Percentiles rank a stretch among this genome's conserved stretches.
phyloP scores from a whole-genome alignment of 2,113 vertebrate genomes.

The Erpornis zantholeuca region DNA sequence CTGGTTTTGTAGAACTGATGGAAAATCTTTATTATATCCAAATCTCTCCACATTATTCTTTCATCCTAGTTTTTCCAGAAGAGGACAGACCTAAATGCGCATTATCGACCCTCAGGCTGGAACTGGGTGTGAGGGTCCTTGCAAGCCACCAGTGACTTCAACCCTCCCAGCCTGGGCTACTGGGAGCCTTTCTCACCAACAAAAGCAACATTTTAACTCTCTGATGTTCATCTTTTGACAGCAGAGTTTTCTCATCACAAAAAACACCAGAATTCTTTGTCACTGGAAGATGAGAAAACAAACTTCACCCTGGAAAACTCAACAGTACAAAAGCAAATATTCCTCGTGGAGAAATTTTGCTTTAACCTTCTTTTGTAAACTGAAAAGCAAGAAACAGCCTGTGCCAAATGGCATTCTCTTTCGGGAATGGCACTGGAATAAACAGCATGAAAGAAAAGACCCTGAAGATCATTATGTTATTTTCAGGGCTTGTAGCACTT shows the following conservation, averaged over 20 bases:
- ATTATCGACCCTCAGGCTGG: neutral
- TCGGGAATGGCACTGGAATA: neutral
- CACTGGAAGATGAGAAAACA: neutral
- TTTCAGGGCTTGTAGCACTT: neutral
- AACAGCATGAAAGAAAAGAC: neutral
- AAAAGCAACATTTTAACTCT: neutral
- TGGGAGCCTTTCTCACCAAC: too few relatives aligned
- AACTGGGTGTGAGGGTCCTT: neutral
- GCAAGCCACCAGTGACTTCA: neutral
- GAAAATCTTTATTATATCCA: neutral
- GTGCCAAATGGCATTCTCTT: neutral
- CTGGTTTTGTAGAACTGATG: neutral
- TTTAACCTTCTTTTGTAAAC: neutral
- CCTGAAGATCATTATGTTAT: too few relatives aligned
- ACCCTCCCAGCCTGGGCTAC: neutral
- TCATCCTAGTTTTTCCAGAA: neutral
- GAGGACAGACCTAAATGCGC: neutral
- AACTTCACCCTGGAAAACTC: neutral
- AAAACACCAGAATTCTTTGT: neutral
- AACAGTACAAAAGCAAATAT: neutral
- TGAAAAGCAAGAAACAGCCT: neutral
- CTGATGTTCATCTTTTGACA: neutral
- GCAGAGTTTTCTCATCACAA: neutral
- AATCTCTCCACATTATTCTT: neutral
- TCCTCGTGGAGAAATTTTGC: neutral